Base-by-base conservation (phyloP, 2,797 vertebrate species). In the Florisuga fusca region DNA sequence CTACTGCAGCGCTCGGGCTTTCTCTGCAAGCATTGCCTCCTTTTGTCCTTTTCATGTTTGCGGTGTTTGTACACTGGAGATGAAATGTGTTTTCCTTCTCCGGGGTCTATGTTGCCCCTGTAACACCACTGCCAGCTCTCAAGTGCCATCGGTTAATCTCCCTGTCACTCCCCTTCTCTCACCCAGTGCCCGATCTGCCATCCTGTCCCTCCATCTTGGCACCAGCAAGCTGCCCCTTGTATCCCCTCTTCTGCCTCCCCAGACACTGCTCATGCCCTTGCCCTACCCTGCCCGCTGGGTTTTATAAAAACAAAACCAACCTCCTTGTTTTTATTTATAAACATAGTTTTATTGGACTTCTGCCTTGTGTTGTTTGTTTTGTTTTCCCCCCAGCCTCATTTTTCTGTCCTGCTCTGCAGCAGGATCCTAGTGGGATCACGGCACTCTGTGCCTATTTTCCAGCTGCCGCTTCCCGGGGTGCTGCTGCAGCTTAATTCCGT, bases 311-410 rank as follows among this genome's bases (percentile, higher is more conserved):
- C 82, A 73, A 50, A 95, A 86, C 89, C 91, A n/a, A 86, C 78
- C 87, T 90, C 59, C 84, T 94, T 94, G 96, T 92, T 97, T 97
- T 97, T 97, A 97, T 97, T 97, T 97, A 97, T 97, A 97, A 97
- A 97, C 96, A 97, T 96, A 97, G 96, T 97, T 97, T 96, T 97
- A 97, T 96, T 84, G 95, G 94, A 96, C 73, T 91, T 27, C 61
- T 85, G 63, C 55, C 38, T 84, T n/a, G 82, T 83, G 93, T 53
- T 86, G 7, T 41, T 34, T 41, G 38, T 7, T 7, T 54, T 81
- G 54, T 63, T 57, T 11, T 43, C 82, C 8, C 29, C 54, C 29
- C 29, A 18, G 15, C 36, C 20, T 61, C 51, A 16, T 53, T 27
- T 18, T 54, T 31, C 54, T 25, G 6, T 5, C 29, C 62, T 0